A percentile compares a stretch with the other conserved stretches of the same genome.
These are phyloP conservation scores for Pelecanoides urinatrix DNA, from an alignment of 2,113 vertebrate species.

Conservation along the genomic window DNA sequence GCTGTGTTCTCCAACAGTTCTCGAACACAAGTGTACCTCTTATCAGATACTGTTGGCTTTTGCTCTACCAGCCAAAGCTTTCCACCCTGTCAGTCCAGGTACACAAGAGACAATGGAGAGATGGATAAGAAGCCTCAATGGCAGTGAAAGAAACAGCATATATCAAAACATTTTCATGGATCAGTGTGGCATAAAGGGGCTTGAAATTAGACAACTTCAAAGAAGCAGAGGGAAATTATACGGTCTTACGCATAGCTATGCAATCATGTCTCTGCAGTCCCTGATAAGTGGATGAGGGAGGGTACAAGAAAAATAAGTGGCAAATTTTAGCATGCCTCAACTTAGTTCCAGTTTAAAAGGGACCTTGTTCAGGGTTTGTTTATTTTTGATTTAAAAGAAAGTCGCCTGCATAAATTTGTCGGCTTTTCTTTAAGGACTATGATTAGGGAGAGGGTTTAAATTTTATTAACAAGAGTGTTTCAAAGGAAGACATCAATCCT, in stretches of 20 bases:
- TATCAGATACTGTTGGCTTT: not conserved
- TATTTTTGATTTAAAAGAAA: slow-evolving; percentile 4
- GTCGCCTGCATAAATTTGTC: not conserved
- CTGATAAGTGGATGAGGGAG: not conserved
- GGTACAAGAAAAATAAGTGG: not conserved
- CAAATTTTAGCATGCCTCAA: not conserved
- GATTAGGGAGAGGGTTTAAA: not conserved
- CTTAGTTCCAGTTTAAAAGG: slow-evolving; percentile 18
- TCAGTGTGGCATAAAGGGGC: not conserved
- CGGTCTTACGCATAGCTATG: not conserved
- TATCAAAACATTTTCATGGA: not conserved
- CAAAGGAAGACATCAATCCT: not conserved
- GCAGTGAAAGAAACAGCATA: not conserved
- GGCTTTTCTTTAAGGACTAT: not conserved
- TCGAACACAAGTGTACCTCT: not conserved
- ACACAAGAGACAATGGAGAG: not conserved
- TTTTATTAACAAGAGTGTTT: not conserved
- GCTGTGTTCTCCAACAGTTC: not conserved
- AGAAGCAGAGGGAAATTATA: not conserved
- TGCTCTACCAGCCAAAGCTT: not conserved
- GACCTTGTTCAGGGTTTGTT: not conserved
- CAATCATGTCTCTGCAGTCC: not conserved
- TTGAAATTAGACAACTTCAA: slow-evolving; percentile 45
- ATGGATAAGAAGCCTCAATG: not conserved
- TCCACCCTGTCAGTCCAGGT: not conserved